phyloP scores from a whole-genome alignment of 2,797 vertebrate species.

The Columba guinea region DNA sequence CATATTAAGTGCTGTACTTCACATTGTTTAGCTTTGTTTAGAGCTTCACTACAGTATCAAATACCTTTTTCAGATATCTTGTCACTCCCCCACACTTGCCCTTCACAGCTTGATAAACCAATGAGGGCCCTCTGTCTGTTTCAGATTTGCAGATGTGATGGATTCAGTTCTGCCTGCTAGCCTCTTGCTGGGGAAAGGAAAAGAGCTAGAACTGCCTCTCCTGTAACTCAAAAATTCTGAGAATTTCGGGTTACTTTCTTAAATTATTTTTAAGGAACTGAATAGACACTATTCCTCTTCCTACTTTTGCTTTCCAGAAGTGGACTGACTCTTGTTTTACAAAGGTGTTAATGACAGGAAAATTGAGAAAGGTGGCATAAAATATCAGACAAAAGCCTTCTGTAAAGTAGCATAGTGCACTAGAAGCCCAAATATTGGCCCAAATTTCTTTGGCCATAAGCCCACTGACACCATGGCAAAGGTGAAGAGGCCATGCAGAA shows the following conservation, averaged over 20 bases:
- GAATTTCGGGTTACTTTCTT: background rate
- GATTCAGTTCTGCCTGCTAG: background rate
- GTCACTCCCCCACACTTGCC: accelerated
- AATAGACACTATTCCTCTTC: background rate
- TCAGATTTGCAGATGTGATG: background rate
- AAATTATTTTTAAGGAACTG: background rate
- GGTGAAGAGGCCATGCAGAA: background rate
- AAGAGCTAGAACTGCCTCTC: background rate
- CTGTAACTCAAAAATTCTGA: background rate
- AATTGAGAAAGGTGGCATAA: background rate
- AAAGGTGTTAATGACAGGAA: background rate
- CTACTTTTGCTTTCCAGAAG: background rate
- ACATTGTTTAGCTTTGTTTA: background rate
- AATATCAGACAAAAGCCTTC: background rate
- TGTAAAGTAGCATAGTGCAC: background rate
- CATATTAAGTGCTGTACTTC: background rate
- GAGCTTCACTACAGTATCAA: background rate
- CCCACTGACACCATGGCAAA: background rate
- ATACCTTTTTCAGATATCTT: background rate
- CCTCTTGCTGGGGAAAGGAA: background rate
- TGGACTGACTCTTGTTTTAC: background rate
- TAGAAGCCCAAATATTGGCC: background rate
- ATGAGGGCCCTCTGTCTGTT: background rate
- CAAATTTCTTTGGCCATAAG: background rate
- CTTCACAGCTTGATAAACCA: background rate